A percentile compares a stretch with the other conserved stretches of the same genome.
Evolutionary conservation across 2,113 vertebrate genomes (phyloP).

Genomic region (Sarotherodon lohbergeri): DNA sequence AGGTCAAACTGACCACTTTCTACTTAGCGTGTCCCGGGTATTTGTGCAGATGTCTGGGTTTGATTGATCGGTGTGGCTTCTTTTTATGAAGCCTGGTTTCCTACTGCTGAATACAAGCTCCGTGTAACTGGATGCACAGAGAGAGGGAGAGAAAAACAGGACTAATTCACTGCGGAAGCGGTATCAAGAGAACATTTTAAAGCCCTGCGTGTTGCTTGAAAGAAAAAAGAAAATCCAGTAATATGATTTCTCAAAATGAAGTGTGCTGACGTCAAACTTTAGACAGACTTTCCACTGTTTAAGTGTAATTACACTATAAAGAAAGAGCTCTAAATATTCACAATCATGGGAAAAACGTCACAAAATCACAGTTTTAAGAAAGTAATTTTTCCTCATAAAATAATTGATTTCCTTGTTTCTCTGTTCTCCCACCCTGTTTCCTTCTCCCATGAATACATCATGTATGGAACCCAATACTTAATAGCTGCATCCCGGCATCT

Average conservation of each 20-base stretch:
- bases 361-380: background rate
- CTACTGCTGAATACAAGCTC: background rate
- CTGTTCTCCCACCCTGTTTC: background rate
- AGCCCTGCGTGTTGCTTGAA: background rate
- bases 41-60: background rate
- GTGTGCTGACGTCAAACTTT: background rate
- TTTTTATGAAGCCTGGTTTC: background rate
- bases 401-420: background rate
- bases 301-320: background rate
- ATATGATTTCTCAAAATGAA: background rate
- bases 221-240: background rate
- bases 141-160: background rate
- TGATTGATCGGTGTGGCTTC: background rate
- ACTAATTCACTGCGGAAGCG: background rate
- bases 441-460: rapidly evolving
- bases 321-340: background rate
- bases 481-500: background rate
- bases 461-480: background rate
- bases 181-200: background rate
- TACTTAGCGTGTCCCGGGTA: background rate
- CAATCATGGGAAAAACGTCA: rapidly evolving
- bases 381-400: background rate
- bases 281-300: background rate
- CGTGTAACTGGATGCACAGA: background rate
- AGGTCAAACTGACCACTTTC: conserved; percentile 3